A percentile compares a stretch with the other conserved stretches of the same genome.
phyloP scores from a whole-genome alignment of 2,888 invertebrate genomes.

The Microctonus brassicae region DNA sequence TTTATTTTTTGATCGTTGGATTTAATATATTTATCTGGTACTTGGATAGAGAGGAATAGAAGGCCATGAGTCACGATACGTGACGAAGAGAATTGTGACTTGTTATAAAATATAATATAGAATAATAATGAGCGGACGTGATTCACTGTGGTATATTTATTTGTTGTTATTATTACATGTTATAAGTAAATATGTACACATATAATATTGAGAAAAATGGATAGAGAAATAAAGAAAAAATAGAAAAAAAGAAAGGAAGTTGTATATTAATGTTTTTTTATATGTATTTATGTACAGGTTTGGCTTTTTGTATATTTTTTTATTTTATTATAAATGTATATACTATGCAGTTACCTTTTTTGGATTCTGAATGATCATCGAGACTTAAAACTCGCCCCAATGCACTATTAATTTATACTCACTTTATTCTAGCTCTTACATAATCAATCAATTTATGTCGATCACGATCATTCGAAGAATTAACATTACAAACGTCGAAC shows the following conservation, averaged over 20 bases:
- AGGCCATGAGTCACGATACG: conserved; percentile 25
- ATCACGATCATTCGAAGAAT: neutral
- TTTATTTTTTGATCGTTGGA: neutral
- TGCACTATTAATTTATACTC: neutral
- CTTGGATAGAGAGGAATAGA: neutral
- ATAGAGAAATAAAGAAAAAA: too few relatives aligned
- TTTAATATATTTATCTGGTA: neutral
- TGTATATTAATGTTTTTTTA: neutral
- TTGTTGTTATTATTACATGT: too few relatives aligned
- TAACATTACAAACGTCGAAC: neutral
- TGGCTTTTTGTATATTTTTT: too few relatives aligned
- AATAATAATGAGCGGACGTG: conserved; percentile 24
- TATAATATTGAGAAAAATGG: neutral
- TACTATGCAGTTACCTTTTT: too few relatives aligned
- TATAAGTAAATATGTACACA: neutral
- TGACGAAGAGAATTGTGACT: conserved; percentile 12
- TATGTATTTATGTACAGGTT: too few relatives aligned
- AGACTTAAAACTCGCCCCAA: too few relatives aligned
- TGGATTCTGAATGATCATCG: too few relatives aligned
- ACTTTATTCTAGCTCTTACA: neutral
- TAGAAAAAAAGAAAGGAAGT: neutral
- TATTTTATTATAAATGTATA: too few relatives aligned
- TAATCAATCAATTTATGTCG: conserved; percentile 3
- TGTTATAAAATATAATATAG: neutral
- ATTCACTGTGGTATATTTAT: neutral